Base-by-base conservation (phyloP, 2,888 invertebrate genomes). In the Lasioglossum malachurum region DNA sequence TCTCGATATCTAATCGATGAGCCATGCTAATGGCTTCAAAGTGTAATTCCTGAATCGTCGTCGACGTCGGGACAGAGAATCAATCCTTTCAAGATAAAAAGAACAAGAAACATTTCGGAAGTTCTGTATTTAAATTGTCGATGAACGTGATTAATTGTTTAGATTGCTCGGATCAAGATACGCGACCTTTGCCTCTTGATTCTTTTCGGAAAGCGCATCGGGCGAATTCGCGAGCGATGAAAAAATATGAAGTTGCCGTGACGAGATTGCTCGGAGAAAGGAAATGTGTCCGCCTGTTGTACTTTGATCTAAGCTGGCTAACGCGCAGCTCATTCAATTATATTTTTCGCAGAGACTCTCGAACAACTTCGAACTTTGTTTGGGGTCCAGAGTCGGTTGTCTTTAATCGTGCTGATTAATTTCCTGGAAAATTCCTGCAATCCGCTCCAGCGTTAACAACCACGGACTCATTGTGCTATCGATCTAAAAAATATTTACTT, bases 1-100 rank as follows among this genome's bases (percentile, higher is more conserved):
- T 38, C 4, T 38, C 12, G 35, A 23, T 81, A 86, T 83, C 86
- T 83, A 87, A 88, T 89, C 88, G 60, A 74, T 23, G 67, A 64
- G 31, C 64, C 31, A 69, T 69, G 1, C 31, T 1, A 31, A 31
- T 31, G 31, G 31, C 31, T 87, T 80, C 88, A 87, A 88, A 82
- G 88, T 87, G 75, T 85, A 88, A 82, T 71, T 73, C 57, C 8
- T 53, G 49, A 72, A n/a, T 71, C 38, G 75, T 60, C 67, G 8
- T 16, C 27, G 38, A 73, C 49, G 8, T 16, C 27, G 27, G 53
- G 76, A 27, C 19, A 35, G 60, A 35, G 60, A 79, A 57, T 76
- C 14, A 53, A 71, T 31, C 57, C 16, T 57, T 31, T 49, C 38
- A 19, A 57, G 67, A 86, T 84, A 77, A 67, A 27, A n/a, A 2